These are phyloP conservation scores for Drosophila cognata DNA, from an alignment of 2,888 invertebrate species.

Conservation along the genomic window DNA sequence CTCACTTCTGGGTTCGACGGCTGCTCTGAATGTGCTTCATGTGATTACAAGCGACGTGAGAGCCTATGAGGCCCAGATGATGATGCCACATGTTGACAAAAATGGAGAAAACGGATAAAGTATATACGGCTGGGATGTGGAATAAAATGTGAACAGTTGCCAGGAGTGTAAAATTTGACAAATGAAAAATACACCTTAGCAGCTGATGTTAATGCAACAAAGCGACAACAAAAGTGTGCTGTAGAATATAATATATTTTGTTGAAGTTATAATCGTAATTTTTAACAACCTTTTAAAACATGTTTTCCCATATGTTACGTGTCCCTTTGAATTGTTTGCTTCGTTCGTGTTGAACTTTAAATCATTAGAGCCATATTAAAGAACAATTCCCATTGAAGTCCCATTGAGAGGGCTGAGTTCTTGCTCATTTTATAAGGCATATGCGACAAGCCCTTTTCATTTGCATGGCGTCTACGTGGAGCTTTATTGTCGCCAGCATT, in stretches of 20 bases:
- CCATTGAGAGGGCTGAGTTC: neutral
- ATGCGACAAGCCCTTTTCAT: constrained; percentile 6
- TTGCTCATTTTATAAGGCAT: constrained; percentile 13
- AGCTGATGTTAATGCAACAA: neutral
- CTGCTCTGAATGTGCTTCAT: constrained; percentile 3
- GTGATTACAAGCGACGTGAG: constrained; percentile 51
- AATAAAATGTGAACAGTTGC: constrained; percentile 2
- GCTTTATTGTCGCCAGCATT: constrained; percentile 39
- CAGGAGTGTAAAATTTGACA: neutral
- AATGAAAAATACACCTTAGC: neutral
- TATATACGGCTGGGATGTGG: constrained; percentile 16
- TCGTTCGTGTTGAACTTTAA: constrained; percentile 3
- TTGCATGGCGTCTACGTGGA: constrained; percentile 18
- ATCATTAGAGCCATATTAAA: constrained; percentile 6
- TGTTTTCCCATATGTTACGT: neutral
- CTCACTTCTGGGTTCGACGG: neutral
- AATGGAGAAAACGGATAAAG: constrained; percentile 25
- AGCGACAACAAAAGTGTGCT: neutral
- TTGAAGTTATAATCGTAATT: neutral
- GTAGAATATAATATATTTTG: neutral
- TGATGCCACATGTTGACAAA: constrained; percentile 36
- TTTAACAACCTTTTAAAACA: neutral
- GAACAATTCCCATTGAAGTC: neutral
- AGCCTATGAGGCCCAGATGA: neutral
- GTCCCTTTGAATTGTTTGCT: neutral